Percentiles rank a stretch among this genome's conserved stretches.
These are phyloP conservation scores for Rhabdomys pumilio DNA, from an alignment of 2,797 vertebrate genomes.

Conservation along the genomic window DNA sequence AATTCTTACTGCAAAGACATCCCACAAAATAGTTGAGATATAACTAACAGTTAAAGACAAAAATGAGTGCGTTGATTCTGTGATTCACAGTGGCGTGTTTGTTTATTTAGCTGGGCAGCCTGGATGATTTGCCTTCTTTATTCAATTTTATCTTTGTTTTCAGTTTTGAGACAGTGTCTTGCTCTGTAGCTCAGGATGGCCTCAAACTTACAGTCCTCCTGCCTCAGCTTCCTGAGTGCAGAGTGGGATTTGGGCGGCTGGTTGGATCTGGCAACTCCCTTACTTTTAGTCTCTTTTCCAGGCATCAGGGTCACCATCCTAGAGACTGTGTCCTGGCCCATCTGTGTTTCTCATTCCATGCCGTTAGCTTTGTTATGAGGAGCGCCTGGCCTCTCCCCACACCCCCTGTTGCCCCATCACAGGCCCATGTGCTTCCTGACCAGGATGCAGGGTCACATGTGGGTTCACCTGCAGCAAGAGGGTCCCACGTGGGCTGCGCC, in stretches of 20 bases:
- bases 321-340: neutral
- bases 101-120: neutral
- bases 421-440: constrained; percentile 2
- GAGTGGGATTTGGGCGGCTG: neutral
- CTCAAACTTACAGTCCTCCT: neutral
- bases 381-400: neutral
- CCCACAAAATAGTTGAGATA: neutral
- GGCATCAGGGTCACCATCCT: neutral
- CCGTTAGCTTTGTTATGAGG: neutral
- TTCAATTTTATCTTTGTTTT: neutral
- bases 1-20: neutral
- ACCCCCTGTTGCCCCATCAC: neutral
- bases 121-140: neutral
- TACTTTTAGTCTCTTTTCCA: neutral
- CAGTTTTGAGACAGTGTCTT: neutral
- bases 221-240: neutral
- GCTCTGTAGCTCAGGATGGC: neutral
- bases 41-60: neutral
- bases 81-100: neutral
- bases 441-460: neutral
- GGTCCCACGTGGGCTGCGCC: neutral
- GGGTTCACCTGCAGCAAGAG: neutral
- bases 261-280: neutral
- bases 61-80: neutral
- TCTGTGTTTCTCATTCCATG: neutral